Evolutionary conservation across 2,113 vertebrate species (phyloP), one percentile per base, ranked within the genome.

Genomic region (Nerophis ophidion): DNA sequence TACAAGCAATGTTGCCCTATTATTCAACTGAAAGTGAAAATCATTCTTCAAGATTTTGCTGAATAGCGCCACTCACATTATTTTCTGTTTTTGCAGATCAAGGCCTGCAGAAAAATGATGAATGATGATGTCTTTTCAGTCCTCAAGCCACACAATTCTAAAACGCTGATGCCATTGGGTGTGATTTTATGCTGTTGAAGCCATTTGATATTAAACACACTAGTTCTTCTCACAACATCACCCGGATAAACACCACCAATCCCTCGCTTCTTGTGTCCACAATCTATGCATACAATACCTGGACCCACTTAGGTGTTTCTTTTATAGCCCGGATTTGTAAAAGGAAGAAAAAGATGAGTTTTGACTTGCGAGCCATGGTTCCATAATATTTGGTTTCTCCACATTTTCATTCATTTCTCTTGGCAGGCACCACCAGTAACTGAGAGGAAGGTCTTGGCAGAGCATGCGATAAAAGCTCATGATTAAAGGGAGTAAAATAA

Each of bases 401-500:
- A 82, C 68, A 79, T 87, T 85, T 84, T 85, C 80, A 86, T 85
- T 87, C 84, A 87, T 86, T 88, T 86, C 80, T 85, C 76, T 88
- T 90, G 87, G 87, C 86, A 88, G 71, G 48, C 62, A 8, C 26
- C 16, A 40, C 67, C 70, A 81, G 81, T 67, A 59, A 83, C 79
- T 85, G 84, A 56, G 84, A 80, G 81, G 84, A 88, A 83, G 85
- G 82, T 83, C 77, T 88, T 87, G 87, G 88, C 87, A 87, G 84
- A 57, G 79, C 67, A 66, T 80, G 72, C 74, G 70, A 83, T 81
- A 82, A 87, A 87, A 83, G 74, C 77, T 88, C 82, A 88, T 85
- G 88, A 91, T 89, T 89, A 91, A 88, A 89, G 87, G 81, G 84
- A 69, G 82, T 83, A 83, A 88, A 91, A 87, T 85, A 86, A 89